Evolutionary conservation across 92 coral and sea anemone genomes (phyloP).

Genomic region (Porites cylindrica): DNA sequence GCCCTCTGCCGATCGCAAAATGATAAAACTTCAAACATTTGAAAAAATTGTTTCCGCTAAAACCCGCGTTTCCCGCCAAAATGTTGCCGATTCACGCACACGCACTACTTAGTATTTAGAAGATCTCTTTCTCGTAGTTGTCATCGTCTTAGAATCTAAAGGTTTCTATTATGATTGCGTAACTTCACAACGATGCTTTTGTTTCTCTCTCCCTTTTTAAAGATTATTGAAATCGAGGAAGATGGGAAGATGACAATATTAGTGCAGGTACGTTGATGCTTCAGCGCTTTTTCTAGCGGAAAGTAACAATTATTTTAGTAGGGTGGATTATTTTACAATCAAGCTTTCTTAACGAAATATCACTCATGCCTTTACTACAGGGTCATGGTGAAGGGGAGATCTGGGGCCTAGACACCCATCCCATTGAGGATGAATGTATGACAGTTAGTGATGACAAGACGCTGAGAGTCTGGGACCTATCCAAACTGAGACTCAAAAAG

Average conservation of each 20-base stretch:
- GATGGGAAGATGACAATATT: conserved; percentile 97
- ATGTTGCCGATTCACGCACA: too few species aligned
- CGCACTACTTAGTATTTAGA: too few species aligned
- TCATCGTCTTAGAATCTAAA: background rate
- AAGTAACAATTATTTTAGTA: too few species aligned
- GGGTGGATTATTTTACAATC: too few species aligned
- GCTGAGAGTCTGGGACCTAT: conserved; percentile 95
- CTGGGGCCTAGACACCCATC: conserved; percentile 99
- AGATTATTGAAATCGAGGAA: conserved; percentile 93
- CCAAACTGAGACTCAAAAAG: conserved; percentile 87
- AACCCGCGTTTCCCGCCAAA: too few species aligned
- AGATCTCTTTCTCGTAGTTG: too few species aligned
- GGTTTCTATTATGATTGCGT: background rate
- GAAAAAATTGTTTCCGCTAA: too few species aligned
- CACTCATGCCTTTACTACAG: conserved; percentile 33
- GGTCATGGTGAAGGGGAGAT: conserved; percentile 99
- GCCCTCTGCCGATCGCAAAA: too few species aligned
- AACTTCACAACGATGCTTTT: background rate
- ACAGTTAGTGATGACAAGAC: conserved; percentile 99
- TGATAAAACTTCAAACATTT: too few species aligned
- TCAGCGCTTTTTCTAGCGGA: background rate
- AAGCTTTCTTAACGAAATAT: background rate
- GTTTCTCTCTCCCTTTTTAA: background rate
- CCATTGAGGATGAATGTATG: conserved; percentile 91
- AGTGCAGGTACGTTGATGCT: conserved; percentile 78